Evolutionary conservation across 2,113 vertebrate genomes (phyloP).

Genomic region (Apaloderma vittatum): DNA sequence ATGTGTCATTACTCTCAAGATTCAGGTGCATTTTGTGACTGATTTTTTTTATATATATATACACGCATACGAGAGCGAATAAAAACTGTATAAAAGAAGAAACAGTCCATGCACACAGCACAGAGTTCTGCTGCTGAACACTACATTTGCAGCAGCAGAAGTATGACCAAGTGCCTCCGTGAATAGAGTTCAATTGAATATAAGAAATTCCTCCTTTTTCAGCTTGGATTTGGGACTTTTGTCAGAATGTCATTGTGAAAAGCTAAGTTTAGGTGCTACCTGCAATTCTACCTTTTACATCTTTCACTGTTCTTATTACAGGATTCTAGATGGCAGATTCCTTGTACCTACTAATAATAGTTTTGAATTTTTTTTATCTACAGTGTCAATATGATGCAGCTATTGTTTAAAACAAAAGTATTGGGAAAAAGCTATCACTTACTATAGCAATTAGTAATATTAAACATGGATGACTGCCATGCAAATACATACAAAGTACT

Average conservation of each 20-base stretch:
- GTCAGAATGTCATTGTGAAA: background rate
- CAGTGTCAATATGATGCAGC: background rate
- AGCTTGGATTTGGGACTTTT: background rate
- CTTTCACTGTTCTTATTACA: background rate
- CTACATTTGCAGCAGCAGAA: background rate
- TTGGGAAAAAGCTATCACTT: background rate
- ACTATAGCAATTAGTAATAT: slow-evolving; percentile 26
- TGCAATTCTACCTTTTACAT: background rate
- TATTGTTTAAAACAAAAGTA: background rate
- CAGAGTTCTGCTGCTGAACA: background rate
- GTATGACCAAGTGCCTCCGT: background rate
- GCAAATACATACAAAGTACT: slow-evolving; percentile 22
- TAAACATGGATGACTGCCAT: slow-evolving; percentile 23
- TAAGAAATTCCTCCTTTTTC: background rate
- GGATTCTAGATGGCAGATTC: background rate
- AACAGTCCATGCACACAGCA: background rate
- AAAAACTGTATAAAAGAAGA: background rate
- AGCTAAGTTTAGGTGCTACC: background rate
- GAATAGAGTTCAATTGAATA: background rate
- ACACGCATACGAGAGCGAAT: background rate
- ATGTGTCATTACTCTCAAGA: background rate
- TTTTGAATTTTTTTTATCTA: background rate
- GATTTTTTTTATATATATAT: background rate
- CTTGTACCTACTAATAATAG: background rate
- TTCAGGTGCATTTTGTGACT: background rate